phyloP scores from a whole-genome alignment of 1,140 invertebrate species.

The Lasioglossum albipes region DNA sequence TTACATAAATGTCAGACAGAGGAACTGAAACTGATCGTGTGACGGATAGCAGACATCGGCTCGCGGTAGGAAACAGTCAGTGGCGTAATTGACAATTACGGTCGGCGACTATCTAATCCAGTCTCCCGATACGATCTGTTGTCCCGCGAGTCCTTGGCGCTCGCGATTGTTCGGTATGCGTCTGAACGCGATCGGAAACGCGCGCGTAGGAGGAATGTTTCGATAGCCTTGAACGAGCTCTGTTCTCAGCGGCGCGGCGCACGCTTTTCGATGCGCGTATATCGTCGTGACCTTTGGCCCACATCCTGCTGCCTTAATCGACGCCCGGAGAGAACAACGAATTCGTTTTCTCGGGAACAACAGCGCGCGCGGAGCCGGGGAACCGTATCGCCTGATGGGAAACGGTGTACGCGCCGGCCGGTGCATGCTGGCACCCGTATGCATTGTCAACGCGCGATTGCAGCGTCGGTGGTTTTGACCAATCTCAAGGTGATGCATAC shows the following conservation, averaged over 20 bases:
- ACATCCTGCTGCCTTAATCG: slow-evolving; percentile 50
- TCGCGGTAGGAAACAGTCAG: not conserved
- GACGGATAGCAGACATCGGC: too few relatives aligned
- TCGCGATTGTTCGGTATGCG: not conserved
- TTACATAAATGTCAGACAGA: too few relatives aligned
- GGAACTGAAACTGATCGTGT: too few relatives aligned
- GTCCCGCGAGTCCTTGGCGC: not conserved
- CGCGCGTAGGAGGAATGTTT: not conserved
- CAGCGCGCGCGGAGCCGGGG: slow-evolving; percentile 4
- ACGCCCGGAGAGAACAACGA: slow-evolving; percentile 17
- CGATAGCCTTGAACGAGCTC: not conserved
- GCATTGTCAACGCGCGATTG: not conserved
- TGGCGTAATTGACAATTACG: not conserved
- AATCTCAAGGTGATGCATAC: not conserved
- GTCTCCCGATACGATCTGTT: not conserved
- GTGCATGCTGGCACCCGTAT: slow-evolving; percentile 53
- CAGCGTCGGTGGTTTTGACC: not conserved
- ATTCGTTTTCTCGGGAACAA: slow-evolving; percentile 54
- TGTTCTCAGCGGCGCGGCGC: not conserved
- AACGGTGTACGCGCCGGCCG: not conserved
- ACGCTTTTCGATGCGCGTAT: slow-evolving; percentile 7
- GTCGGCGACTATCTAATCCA: not conserved
- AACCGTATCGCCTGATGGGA: slow-evolving; percentile 11
- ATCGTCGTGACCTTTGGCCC: slow-evolving; percentile 47
- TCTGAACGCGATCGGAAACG: not conserved